A percentile compares a stretch with the other conserved stretches of the same genome.
Evolutionary conservation across 2,113 vertebrate genomes (phyloP).

Genomic region (Tyto alba): DNA sequence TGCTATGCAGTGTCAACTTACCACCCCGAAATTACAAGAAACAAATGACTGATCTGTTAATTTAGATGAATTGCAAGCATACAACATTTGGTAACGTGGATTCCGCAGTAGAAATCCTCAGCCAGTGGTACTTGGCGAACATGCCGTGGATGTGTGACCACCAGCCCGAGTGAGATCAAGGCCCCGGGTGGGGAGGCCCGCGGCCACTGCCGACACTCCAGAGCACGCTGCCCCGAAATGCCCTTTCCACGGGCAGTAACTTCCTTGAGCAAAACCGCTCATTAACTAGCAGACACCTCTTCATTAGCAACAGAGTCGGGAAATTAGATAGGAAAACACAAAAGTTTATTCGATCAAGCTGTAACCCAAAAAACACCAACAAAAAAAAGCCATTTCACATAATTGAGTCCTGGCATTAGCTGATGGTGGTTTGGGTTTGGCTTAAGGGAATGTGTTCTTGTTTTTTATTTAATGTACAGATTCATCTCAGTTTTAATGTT

Average conservation of each 20-base stretch:
- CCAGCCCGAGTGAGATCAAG: neutral
- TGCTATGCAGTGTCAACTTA: neutral
- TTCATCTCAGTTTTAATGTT: neutral
- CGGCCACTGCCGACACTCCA: too few species aligned
- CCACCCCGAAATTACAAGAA: neutral
- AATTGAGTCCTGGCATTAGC: neutral
- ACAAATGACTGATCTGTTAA: neutral
- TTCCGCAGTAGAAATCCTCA: neutral
- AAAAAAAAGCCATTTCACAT: neutral
- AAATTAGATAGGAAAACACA: neutral
- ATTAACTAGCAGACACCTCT: neutral
- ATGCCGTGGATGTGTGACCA: fast-evolving
- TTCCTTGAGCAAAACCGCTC: neutral
- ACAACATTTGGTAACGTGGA: neutral
- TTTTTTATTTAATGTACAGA: neutral
- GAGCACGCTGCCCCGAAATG: neutral
- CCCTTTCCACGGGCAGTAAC: neutral
- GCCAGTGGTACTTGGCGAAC: fast-evolving
- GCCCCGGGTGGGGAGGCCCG: too few species aligned
- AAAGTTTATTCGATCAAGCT: neutral
- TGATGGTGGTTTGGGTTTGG: neutral
- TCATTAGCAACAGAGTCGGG: neutral
- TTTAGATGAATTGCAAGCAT: neutral
- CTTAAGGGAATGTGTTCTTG: neutral
- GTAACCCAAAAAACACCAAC: neutral